phyloP scores from a whole-genome alignment of 2,888 invertebrate species.

The Listrodromus nycthemerus region DNA sequence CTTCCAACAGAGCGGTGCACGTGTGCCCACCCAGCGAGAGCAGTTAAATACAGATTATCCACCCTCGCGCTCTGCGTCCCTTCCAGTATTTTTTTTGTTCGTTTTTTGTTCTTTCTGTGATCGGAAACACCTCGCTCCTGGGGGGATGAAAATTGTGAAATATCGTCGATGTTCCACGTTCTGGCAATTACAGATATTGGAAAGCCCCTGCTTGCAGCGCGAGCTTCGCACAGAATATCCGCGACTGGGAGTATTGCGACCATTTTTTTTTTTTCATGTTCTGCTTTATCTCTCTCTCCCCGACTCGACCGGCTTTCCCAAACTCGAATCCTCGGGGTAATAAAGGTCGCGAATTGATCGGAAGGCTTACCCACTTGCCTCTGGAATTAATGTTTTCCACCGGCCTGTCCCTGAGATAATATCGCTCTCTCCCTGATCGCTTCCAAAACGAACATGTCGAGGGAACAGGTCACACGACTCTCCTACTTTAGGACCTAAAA shows the following conservation, averaged over 20 bases:
- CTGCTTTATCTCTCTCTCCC: slow-evolving; percentile 58
- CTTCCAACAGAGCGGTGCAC: slow-evolving; percentile 6
- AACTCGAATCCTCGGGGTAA: slow-evolving; percentile 48
- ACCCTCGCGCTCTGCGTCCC: slow-evolving; percentile 29
- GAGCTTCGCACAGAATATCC: slow-evolving; percentile 29
- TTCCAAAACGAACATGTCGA: too few species aligned
- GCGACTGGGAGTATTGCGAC: slow-evolving; percentile 24
- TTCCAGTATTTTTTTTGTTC: slow-evolving; percentile 25
- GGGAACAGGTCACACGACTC: too few species aligned
- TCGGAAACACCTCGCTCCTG: slow-evolving; percentile 29
- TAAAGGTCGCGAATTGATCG: slow-evolving; percentile 59
- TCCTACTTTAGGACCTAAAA: too few species aligned
- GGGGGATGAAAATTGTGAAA: slow-evolving; percentile 74
- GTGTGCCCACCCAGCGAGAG: slow-evolving; percentile 50
- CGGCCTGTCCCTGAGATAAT: neutral
- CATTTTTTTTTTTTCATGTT: slow-evolving; percentile 20
- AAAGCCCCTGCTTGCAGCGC: slow-evolving; percentile 62
- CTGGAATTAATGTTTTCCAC: slow-evolving; percentile 39
- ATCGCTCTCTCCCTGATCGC: too few species aligned
- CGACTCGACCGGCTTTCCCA: slow-evolving; percentile 8
- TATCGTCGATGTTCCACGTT: slow-evolving; percentile 70
- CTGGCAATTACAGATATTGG: slow-evolving; percentile 77
- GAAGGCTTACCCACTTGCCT: slow-evolving; percentile 52
- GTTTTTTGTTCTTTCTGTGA: slow-evolving; percentile 13
- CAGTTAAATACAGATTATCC: slow-evolving; percentile 70